phyloP scores from a whole-genome alignment of 2,888 invertebrate genomes.

The Sphinx pinastri region DNA sequence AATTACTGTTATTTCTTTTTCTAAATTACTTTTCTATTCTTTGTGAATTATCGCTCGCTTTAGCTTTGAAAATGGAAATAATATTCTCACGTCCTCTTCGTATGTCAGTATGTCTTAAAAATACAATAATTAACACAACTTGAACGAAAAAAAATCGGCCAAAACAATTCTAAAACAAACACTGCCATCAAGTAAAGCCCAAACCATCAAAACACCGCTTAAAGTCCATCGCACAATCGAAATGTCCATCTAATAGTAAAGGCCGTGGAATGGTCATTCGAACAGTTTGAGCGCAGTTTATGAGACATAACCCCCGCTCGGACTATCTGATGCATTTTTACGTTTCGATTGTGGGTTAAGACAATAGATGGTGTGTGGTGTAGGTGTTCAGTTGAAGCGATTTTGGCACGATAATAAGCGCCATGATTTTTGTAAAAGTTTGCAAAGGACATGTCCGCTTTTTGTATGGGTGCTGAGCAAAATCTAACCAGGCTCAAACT shows the following conservation, averaged over 20 bases:
- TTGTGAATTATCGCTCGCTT: too few relatives aligned
- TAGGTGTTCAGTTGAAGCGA: slow-evolving; percentile 38
- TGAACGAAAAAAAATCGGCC: background rate
- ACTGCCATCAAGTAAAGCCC: slow-evolving; percentile 4
- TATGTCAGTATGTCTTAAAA: too few relatives aligned
- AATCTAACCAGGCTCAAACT: too few relatives aligned
- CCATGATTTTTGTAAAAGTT: too few relatives aligned
- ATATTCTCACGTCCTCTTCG: too few relatives aligned
- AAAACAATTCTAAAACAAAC: slow-evolving; percentile 1
- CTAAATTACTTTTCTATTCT: too few relatives aligned
- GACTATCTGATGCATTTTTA: slow-evolving; percentile 67
- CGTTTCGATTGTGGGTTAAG: slow-evolving; percentile 75
- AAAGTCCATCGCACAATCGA: slow-evolving; percentile 23
- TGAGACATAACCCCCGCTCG: slow-evolving; percentile 73
- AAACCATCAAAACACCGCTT: slow-evolving; percentile 16
- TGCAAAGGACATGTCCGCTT: too few relatives aligned
- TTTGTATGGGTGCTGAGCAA: too few relatives aligned
- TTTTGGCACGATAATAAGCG: background rate
- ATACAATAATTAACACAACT: background rate
- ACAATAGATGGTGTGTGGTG: slow-evolving; percentile 62
- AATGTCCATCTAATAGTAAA: slow-evolving; percentile 28
- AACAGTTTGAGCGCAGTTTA: slow-evolving; percentile 63
- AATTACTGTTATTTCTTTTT: too few relatives aligned
- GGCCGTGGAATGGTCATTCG: slow-evolving; percentile 22
- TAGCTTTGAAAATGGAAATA: too few relatives aligned